Conservation (phyloP, 35 echinoderm and acorn worm species). For the Eucidaris tribuloides region DNA sequence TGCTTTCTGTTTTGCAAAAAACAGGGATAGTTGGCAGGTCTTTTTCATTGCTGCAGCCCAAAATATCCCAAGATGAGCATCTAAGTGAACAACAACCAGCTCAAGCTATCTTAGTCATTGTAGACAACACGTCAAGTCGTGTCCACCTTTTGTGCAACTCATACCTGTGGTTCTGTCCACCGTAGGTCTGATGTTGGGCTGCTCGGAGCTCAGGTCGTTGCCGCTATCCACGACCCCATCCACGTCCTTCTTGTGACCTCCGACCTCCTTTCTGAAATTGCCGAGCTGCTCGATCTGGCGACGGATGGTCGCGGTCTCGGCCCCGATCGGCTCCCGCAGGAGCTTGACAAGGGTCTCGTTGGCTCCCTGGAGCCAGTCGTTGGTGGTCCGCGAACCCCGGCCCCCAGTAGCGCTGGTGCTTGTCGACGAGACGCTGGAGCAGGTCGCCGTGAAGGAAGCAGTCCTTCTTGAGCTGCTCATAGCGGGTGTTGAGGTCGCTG, state of each 20-base stretch:
- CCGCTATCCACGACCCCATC: constrained; percentile 70
- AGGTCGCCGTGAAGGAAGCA: constrained; percentile 53
- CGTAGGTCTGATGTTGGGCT: constrained; percentile 21
- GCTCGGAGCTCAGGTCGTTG: constrained; percentile 25
- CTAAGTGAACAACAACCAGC: too few species aligned
- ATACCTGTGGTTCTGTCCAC: constrained; percentile 43
- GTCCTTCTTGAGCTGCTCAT: constrained; percentile 68
- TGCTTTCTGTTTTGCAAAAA: too few species aligned
- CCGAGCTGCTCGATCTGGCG: constrained; percentile 82
- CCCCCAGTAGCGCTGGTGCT: constrained; percentile 56
- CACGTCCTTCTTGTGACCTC: constrained; percentile 66
- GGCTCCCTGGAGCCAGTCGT: constrained; percentile 73
- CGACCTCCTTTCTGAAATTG: constrained; percentile 69
- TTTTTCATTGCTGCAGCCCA: too few species aligned
- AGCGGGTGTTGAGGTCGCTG: constrained; percentile 70
- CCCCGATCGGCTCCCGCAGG: constrained; percentile 62
- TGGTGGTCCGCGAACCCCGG: constrained; percentile 41
- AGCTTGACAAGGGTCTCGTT: constrained; percentile 35
- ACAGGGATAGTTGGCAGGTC: too few species aligned
- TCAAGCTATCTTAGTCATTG: too few species aligned
- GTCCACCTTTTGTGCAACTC: neutral
- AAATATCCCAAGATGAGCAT: too few species aligned
- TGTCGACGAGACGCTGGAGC: constrained; percentile 56
- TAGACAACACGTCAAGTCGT: neutral
- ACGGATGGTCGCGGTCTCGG: constrained; percentile 77